These are phyloP conservation scores for Hyperoplus immaculatus DNA, from an alignment of 2,797 vertebrate genomes.

Conservation along the genomic window DNA sequence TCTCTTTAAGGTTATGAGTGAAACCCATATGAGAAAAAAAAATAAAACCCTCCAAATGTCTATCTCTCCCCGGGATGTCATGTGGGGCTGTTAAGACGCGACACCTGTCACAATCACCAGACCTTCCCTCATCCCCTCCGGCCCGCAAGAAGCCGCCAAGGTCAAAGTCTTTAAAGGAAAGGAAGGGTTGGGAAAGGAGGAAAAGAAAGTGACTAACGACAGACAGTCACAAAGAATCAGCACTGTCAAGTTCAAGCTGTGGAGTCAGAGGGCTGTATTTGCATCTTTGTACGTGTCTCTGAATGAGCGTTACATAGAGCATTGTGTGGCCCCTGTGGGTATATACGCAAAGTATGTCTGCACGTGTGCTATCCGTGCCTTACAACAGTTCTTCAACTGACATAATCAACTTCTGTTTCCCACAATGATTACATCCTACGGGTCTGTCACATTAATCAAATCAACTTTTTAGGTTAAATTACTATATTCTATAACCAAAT, in stretches of 20 bases:
- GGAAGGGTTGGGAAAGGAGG: constrained; percentile 48
- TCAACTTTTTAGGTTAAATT: constrained; percentile 22
- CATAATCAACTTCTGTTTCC: constrained; percentile 26
- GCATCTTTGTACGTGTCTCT: constrained; percentile 24
- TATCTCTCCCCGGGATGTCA: constrained; percentile 76
- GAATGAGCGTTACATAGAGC: constrained; percentile 14
- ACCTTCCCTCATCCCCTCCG: constrained; percentile 68
- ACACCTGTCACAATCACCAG: constrained; percentile 82
- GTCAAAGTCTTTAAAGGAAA: constrained; percentile 80
- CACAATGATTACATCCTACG: constrained; percentile 7
- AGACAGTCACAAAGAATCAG: constrained; percentile 74
- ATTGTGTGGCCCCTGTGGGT: not conserved
- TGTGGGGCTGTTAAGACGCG: constrained; percentile 73
- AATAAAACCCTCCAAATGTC: constrained; percentile 49
- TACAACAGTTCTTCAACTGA: constrained; percentile 16
- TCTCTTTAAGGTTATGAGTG: constrained; percentile 75
- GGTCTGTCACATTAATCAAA: constrained; percentile 26
- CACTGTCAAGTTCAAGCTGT: constrained; percentile 66
- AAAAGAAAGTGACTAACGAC: constrained; percentile 72
- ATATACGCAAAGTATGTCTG: not conserved
- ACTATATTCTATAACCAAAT: not conserved
- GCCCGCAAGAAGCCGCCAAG: constrained; percentile 75
- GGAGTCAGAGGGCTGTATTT: constrained; percentile 40
- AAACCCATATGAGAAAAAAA: constrained; percentile 54
- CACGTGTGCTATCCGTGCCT: not conserved